These are phyloP conservation scores for Propithecus coquereli DNA, from an alignment of 2,113 vertebrate genomes.

Conservation along the genomic window DNA sequence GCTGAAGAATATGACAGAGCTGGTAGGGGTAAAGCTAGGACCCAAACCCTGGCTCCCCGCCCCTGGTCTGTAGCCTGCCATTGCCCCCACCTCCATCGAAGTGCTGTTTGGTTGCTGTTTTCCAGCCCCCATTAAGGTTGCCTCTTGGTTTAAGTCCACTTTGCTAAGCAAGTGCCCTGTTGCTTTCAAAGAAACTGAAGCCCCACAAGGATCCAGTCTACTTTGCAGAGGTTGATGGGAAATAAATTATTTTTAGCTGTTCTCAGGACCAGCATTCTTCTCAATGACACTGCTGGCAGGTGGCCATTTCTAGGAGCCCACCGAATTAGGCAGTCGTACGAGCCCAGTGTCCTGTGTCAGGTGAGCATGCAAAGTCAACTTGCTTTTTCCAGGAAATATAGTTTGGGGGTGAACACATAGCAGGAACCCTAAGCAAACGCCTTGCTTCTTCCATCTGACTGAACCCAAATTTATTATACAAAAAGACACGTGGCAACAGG, in stretches of 20 bases:
- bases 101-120: background rate
- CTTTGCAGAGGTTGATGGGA: background rate
- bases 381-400: background rate
- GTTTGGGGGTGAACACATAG: background rate
- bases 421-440: background rate
- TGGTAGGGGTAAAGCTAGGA: background rate
- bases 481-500: conserved; percentile 30
- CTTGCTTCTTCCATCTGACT: background rate
- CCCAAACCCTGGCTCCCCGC: background rate
- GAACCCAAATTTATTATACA: conserved; percentile 50
- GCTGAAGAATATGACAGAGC: background rate
- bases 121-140: accelerated
- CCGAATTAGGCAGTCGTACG: background rate
- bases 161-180: background rate
- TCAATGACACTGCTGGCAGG: conserved; percentile 14
- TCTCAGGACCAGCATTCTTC: background rate
- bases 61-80: background rate
- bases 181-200: conserved; percentile 25
- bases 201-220: background rate
- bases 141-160: background rate
- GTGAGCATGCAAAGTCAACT: background rate
- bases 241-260: conserved; percentile 7
- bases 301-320: background rate
- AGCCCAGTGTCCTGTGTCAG: background rate
- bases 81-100: accelerated